Conservation (phyloP, 2,888 invertebrate species). For the Philaethria dido region DNA sequence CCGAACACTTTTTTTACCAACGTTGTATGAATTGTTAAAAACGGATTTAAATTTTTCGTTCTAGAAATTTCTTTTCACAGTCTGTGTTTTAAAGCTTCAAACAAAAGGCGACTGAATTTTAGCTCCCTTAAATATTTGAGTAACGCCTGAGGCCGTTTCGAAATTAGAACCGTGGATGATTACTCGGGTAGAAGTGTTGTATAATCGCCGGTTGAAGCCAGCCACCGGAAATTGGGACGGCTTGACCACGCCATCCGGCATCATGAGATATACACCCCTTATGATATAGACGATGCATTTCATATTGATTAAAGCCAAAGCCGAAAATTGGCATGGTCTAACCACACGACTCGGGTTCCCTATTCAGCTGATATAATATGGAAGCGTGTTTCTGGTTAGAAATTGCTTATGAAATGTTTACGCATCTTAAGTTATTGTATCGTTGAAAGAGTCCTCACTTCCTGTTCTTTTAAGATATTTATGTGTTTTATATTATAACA, state of each 20-base stretch:
- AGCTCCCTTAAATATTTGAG: constrained; percentile 42
- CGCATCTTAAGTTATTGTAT: background rate
- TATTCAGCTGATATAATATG: constrained; percentile 8
- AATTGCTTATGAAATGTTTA: background rate
- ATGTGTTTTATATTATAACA: no score
- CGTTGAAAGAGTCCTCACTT: no score
- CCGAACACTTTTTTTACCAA: constrained; percentile 18
- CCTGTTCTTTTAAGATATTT: no score
- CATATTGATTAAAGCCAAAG: constrained; percentile 28
- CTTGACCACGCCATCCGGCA: constrained; percentile 54
- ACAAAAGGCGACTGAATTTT: constrained; percentile 41
- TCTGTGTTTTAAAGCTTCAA: constrained; percentile 37
- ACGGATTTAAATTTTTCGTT: constrained; percentile 30
- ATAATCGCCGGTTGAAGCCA: constrained; percentile 40
- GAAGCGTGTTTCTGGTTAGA: constrained; percentile 6
- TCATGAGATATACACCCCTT: constrained; percentile 8
- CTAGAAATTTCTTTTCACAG: constrained; percentile 35
- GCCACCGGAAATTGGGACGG: constrained; percentile 67
- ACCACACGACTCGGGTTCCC: background rate
- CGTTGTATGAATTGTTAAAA: constrained; percentile 36
- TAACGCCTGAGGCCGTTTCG: constrained; percentile 36
- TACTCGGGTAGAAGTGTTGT: constrained; percentile 39
- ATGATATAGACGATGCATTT: constrained; percentile 27
- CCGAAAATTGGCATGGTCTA: constrained; percentile 17
- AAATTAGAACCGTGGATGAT: constrained; percentile 39